phyloP scores from a whole-genome alignment of 2,797 vertebrate species.

The Discoglossus pictus region DNA sequence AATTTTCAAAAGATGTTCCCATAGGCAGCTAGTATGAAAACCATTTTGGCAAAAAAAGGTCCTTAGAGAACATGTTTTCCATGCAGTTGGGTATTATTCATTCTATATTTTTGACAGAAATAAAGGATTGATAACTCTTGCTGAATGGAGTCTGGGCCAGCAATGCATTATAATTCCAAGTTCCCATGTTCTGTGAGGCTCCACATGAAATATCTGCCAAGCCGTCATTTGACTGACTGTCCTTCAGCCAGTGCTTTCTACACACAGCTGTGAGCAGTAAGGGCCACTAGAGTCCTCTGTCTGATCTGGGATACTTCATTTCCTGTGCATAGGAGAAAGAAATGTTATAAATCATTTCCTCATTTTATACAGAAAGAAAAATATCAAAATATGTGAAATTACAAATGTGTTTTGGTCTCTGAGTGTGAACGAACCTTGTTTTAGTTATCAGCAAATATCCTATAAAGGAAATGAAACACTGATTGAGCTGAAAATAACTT shows the following conservation, averaged over 20 bases:
- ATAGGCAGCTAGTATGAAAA: conserved; percentile 47
- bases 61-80: conserved; percentile 35
- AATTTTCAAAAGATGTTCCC: conserved; percentile 48
- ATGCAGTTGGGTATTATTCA: conserved; percentile 29
- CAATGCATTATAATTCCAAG: conserved; percentile 34
- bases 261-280: conserved; percentile 22
- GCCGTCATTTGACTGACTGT: conserved; percentile 17
- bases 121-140: conserved; percentile 38
- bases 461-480: neutral
- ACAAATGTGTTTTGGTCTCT: neutral
- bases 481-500: neutral
- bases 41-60: conserved; percentile 39
- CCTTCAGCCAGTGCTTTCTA: conserved; percentile 22
- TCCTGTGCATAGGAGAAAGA: conserved; percentile 27
- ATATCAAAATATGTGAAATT: conserved; percentile 2
- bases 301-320: conserved; percentile 30
- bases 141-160: conserved; percentile 28
- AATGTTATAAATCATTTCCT: conserved; percentile 38
- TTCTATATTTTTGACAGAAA: conserved; percentile 41
- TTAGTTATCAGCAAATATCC: conserved; percentile 10
- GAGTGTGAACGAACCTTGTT: neutral
- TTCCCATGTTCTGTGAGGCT: conserved; percentile 22
- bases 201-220: conserved; percentile 30
- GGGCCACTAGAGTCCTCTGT: conserved; percentile 15
- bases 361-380: conserved; percentile 16